phyloP scores from a whole-genome alignment of 2,888 invertebrate species.

The Polymixis flavicincta region DNA sequence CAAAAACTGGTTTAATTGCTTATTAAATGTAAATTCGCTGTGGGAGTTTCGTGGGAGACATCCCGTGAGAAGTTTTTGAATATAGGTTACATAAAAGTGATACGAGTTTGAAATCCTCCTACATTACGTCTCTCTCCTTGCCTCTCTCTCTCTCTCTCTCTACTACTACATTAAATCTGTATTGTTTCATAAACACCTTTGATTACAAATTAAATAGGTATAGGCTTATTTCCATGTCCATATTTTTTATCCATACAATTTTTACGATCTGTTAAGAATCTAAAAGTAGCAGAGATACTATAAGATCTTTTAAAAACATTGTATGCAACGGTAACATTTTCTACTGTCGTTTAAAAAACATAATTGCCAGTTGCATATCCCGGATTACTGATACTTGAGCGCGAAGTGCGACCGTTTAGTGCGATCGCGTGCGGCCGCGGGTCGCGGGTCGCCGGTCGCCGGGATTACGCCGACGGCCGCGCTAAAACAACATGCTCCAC shows the following conservation, averaged over 20 bases:
- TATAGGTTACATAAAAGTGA: not conserved
- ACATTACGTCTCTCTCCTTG: not conserved
- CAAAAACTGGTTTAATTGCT: constrained; percentile 67
- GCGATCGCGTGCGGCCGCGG: constrained; percentile 57
- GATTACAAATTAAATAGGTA: not conserved
- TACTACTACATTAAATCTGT: not conserved
- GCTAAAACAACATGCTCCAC: constrained; percentile 73
- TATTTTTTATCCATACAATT: not conserved
- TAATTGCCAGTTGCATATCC: constrained; percentile 42
- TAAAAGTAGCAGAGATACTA: not conserved
- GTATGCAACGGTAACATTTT: not conserved
- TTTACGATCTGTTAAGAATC: not conserved
- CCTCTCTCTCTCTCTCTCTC: too few relatives aligned
- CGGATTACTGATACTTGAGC: constrained; percentile 52
- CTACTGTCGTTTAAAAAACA: not conserved
- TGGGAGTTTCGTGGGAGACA: constrained; percentile 17
- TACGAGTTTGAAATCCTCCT: not conserved
- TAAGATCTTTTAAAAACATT: not conserved
- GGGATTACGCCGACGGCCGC: constrained; percentile 69
- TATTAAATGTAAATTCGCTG: constrained; percentile 46
- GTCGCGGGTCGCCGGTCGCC: constrained; percentile 43
- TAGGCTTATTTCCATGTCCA: not conserved
- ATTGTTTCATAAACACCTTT: not conserved
- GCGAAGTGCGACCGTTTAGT: constrained; percentile 44
- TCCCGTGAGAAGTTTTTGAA: constrained; percentile 29